Conservation (phyloP, 2,797 vertebrate species). For the Saxicola maurus region DNA sequence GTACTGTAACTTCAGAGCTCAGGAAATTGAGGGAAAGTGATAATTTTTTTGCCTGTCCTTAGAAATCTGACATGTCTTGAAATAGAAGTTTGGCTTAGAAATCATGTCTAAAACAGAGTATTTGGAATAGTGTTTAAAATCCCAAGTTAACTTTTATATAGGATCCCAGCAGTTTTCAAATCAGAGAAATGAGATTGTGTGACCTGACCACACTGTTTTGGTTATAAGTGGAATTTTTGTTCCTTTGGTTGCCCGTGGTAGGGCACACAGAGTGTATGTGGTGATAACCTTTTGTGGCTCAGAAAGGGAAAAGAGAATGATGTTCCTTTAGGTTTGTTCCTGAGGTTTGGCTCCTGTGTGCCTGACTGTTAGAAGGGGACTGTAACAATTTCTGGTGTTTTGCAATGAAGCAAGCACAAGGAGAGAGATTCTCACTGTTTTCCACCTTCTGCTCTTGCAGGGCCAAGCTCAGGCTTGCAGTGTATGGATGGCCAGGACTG, state of each 20-base stretch:
- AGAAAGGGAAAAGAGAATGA: background rate
- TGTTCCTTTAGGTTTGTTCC: background rate
- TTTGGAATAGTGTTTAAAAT: background rate
- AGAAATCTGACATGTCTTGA: background rate
- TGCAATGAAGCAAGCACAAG: background rate
- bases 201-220: background rate
- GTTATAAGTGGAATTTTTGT: background rate
- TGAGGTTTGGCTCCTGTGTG: background rate
- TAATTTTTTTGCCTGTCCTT: background rate
- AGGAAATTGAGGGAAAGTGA: background rate
- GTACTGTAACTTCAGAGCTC: background rate
- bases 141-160: background rate
- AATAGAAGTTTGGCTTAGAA: background rate
- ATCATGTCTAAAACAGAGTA: background rate
- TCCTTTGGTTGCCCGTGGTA: background rate
- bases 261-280: fast-evolving
- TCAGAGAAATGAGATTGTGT: background rate
- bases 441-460: background rate
- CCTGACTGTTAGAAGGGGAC: background rate
- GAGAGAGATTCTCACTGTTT: background rate
- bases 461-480: background rate
- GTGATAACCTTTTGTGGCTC: background rate
- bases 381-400: background rate
- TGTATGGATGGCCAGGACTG: background rate
- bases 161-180: background rate